Conservation (phyloP, 2,888 invertebrate species). For the Aphidius colemani region DNA sequence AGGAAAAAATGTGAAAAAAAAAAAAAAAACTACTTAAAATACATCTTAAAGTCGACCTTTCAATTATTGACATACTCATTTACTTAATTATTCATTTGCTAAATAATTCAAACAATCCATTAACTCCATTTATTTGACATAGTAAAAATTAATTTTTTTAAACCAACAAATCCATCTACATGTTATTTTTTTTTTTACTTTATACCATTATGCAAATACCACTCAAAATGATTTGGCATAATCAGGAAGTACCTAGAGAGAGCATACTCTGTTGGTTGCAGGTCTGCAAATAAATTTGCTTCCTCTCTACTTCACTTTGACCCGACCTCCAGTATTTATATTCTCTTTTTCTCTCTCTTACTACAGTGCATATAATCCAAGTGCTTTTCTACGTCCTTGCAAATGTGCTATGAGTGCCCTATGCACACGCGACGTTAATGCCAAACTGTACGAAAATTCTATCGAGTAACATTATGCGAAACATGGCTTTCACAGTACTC, state of each 20-base stretch:
- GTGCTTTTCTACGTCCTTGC: constrained; percentile 33
- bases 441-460: constrained; percentile 22
- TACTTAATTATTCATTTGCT: too few relatives aligned
- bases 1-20: too few relatives aligned
- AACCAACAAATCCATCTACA: too few relatives aligned
- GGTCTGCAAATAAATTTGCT: too few relatives aligned
- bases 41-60: too few relatives aligned
- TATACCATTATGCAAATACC: neutral
- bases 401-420: constrained; percentile 31
- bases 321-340: constrained; percentile 14
- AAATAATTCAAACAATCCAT: too few relatives aligned
- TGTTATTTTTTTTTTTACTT: too few relatives aligned
- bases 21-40: too few relatives aligned
- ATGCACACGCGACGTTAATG: constrained; percentile 11
- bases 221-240: neutral
- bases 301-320: constrained; percentile 2
- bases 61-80: too few relatives aligned
- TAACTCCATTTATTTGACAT: too few relatives aligned
- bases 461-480: constrained; percentile 28
- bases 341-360: neutral
- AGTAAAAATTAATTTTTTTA: too few relatives aligned
- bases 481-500: constrained; percentile 22
- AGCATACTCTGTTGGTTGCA: too few relatives aligned
- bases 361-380: constrained; percentile 12
- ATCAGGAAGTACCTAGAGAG: neutral